These are phyloP conservation scores for Microctenopoma steveboyesi DNA, from an alignment of 2,797 vertebrate species.

Conservation along the genomic window DNA sequence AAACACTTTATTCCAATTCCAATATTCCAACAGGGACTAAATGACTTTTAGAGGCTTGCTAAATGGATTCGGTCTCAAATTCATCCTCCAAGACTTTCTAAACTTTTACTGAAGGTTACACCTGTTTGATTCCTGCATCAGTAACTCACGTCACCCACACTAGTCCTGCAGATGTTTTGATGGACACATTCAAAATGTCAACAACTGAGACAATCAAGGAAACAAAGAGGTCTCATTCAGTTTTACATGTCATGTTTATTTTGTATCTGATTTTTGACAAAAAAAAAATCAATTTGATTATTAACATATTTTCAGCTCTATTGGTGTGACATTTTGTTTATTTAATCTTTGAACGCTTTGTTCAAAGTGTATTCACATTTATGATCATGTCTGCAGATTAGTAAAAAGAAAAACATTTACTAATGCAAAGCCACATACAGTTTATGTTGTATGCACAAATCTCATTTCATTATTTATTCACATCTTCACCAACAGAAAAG, in stretches of 20 bases:
- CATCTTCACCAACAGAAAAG: conserved; percentile 56
- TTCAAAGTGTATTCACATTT: conserved; percentile 69
- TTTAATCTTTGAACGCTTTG: conserved; percentile 62
- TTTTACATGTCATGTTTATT: conserved; percentile 68
- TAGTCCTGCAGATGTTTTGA: conserved; percentile 61
- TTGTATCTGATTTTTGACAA: conserved; percentile 29
- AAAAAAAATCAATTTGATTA: conserved; percentile 59
- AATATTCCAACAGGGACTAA: conserved; percentile 80
- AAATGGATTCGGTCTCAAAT: conserved; percentile 74
- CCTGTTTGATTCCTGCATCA: conserved; percentile 70
- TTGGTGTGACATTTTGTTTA: conserved; percentile 52
- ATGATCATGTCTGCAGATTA: conserved; percentile 64
- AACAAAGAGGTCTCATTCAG: conserved; percentile 66
- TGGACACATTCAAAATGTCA: conserved; percentile 63
- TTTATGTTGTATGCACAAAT: conserved; percentile 62
- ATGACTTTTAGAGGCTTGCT: conserved; percentile 73
- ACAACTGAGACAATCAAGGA: conserved; percentile 69
- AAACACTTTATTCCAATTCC: conserved; percentile 86
- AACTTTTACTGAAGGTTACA: conserved; percentile 67
- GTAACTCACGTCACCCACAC: conserved; percentile 67
- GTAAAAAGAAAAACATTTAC: conserved; percentile 63
- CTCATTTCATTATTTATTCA: conserved; percentile 73
- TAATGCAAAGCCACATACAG: conserved; percentile 68
- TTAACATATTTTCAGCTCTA: conserved; percentile 49
- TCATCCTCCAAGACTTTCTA: conserved; percentile 69